phyloP scores from a whole-genome alignment of 2,113 vertebrate species.

The Octodon degus region DNA sequence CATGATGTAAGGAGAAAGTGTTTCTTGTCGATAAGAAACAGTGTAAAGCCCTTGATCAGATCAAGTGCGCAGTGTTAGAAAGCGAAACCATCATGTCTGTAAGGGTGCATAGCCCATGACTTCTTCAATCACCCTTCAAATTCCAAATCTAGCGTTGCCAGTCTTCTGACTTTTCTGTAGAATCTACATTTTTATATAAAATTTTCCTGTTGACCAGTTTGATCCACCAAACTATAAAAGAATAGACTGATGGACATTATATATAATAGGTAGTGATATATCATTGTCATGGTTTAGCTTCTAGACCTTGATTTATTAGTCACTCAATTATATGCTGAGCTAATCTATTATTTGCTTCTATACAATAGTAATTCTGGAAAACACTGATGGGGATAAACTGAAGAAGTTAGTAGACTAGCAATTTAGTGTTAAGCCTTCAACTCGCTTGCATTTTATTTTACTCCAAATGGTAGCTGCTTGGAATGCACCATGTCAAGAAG shows the following conservation, averaged over 20 bases:
- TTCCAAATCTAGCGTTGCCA: background rate
- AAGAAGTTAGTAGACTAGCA: background rate
- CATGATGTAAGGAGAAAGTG: background rate
- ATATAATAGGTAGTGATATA: background rate
- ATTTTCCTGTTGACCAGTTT: background rate
- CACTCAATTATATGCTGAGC: background rate
- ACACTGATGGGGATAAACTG: background rate
- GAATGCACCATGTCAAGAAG: slow-evolving; percentile 31
- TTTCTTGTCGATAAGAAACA: background rate
- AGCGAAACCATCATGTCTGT: accelerated
- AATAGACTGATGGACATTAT: background rate
- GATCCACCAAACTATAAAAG: background rate
- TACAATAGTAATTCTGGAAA: background rate
- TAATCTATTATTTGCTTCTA: background rate
- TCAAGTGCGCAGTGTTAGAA: accelerated
- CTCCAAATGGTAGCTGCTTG: background rate
- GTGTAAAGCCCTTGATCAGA: accelerated
- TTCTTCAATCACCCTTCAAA: background rate
- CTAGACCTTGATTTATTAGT: background rate
- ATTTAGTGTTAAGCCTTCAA: background rate
- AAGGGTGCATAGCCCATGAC: accelerated
- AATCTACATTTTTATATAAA: background rate
- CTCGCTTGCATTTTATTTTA: background rate
- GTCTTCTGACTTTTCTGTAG: slow-evolving; percentile 11
- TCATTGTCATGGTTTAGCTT: background rate